Evolutionary conservation across 2,888 invertebrate species (phyloP).

Genomic region (Tiphia femorata): DNA sequence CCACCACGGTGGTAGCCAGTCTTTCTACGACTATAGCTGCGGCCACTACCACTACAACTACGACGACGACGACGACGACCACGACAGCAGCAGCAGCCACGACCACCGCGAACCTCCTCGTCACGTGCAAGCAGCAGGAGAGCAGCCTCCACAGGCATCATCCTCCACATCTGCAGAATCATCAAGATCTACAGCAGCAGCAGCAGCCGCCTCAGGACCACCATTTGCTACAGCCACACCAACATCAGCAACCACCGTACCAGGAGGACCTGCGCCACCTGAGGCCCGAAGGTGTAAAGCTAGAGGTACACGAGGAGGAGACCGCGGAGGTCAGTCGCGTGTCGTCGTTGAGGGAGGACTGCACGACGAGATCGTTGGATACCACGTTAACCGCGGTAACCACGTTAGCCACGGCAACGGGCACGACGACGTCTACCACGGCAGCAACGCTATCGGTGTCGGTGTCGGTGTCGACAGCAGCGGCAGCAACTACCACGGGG

Average conservation of each 20-base stretch:
- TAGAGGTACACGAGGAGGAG: conserved; percentile 68
- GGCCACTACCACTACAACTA: conserved; percentile 37
- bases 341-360: no score
- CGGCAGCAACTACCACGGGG: conserved; percentile 28
- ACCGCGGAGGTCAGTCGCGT: conserved; percentile 34
- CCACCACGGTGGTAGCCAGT: conserved; percentile 24
- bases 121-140: conserved; percentile 37
- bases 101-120: conserved; percentile 3
- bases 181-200: conserved; percentile 43
- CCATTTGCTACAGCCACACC: conserved; percentile 38
- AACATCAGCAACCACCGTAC: conserved; percentile 42
- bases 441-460: conserved; percentile 19
- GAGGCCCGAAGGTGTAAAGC: conserved; percentile 71
- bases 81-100: conserved; percentile 23
- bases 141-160: conserved; percentile 49
- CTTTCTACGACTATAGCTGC: conserved; percentile 34
- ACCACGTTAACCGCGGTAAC: conserved; percentile 30
- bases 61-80: conserved; percentile 26
- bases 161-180: conserved; percentile 33
- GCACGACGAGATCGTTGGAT: conserved; percentile 34
- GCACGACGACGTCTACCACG: conserved; percentile 20
- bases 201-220: conserved; percentile 46
- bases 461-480: no score
- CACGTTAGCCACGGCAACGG: conserved; percentile 41
- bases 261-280: conserved; percentile 47